phyloP scores from a whole-genome alignment of 2,113 vertebrate species.

The Anthoscopus minutus region DNA sequence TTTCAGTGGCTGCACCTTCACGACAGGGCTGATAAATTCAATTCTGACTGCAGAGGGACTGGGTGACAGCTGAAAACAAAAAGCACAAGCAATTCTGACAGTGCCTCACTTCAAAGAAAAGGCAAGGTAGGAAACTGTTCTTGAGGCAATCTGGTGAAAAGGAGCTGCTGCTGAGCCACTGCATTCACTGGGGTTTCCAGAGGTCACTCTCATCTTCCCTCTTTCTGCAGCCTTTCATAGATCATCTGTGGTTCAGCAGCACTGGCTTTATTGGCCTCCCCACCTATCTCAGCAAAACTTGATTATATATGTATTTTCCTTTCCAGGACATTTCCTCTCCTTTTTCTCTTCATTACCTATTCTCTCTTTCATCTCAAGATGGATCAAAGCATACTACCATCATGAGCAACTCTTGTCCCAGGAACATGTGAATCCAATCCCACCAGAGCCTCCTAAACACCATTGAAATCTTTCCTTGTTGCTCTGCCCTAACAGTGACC shows the following conservation, averaged over 20 bases:
- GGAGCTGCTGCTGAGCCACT: not conserved
- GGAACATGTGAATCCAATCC: not conserved
- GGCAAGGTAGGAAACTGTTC: not conserved
- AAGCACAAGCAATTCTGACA: constrained; percentile 26
- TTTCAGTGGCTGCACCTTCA: constrained; percentile 1
- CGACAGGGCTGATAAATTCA: constrained; percentile 24
- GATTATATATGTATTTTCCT: not conserved
- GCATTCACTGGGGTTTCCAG: not conserved
- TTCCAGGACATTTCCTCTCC: not conserved
- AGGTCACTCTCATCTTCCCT: not conserved
- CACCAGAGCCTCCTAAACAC: not conserved
- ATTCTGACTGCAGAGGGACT: not conserved
- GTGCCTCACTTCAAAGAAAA: not conserved
- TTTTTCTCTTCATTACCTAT: not conserved
- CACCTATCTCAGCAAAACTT: not conserved
- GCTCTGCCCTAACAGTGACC: not conserved
- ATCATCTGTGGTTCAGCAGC: not conserved
- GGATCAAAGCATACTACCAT: not conserved
- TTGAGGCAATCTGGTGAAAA: not conserved
- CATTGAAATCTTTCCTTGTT: not conserved
- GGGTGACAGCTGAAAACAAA: constrained; percentile 42
- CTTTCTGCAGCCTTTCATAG: not conserved
- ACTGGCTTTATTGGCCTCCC: not conserved
- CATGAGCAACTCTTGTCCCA: not conserved
- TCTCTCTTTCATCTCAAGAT: not conserved